phyloP scores from a whole-genome alignment of 2,888 invertebrate genomes.

The Adineta ricciae region DNA sequence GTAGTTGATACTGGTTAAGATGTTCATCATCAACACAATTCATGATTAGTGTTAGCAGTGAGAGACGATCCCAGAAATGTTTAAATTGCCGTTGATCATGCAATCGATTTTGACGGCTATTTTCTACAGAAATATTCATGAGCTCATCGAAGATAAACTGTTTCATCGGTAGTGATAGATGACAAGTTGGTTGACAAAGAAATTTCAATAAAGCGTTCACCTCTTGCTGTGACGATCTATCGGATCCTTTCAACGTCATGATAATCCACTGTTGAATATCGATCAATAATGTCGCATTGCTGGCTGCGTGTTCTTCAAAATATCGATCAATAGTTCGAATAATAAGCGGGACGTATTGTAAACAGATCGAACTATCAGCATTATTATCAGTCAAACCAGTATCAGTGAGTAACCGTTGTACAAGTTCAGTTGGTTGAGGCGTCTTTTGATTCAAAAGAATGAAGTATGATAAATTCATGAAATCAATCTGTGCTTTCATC shows the following conservation, averaged over 20 bases:
- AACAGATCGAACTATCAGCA: neutral
- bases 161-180: constrained; percentile 6
- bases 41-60: neutral
- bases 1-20: neutral
- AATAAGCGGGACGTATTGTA: neutral
- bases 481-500: neutral
- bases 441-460: neutral
- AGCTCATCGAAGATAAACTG: neutral
- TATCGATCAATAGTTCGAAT: neutral
- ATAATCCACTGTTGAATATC: constrained; percentile 13
- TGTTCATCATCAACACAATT: neutral
- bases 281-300: neutral
- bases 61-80: neutral
- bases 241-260: neutral
- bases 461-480: neutral
- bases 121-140: neutral
- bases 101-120: neutral
- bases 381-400: neutral
- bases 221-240: neutral
- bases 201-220: neutral
- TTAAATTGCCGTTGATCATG: too few species aligned
- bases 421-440: neutral
- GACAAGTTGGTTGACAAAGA: neutral
- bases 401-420: neutral
- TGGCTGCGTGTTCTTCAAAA: neutral